Percentiles rank a stretch among this genome's conserved stretches.
Conservation (phyloP, 1,140 invertebrate genomes). For the Nymphalis io region DNA sequence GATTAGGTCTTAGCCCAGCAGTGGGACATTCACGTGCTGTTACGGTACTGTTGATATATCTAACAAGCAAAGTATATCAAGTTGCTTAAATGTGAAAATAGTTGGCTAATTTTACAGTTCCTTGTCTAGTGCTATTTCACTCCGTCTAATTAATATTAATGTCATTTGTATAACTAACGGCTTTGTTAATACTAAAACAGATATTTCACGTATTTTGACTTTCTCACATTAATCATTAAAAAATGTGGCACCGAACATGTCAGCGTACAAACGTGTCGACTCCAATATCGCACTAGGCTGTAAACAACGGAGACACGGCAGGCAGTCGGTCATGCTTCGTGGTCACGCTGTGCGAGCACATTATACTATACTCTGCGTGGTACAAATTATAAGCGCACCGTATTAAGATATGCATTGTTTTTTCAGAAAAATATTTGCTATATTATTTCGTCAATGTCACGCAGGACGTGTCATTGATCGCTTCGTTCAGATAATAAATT, state of each 20-base stretch:
- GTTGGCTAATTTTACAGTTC: no score
- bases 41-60: no score
- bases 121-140: no score
- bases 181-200: not conserved
- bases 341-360: slow-evolving; percentile 51
- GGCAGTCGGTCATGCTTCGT: slow-evolving; percentile 49
- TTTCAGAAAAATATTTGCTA: no score
- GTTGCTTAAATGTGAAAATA: no score
- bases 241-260: slow-evolving; percentile 1
- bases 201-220: not conserved
- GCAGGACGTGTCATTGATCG: no score
- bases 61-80: no score
- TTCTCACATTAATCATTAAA: slow-evolving; percentile 6
- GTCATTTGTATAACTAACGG: not conserved
- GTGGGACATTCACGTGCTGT: no score
- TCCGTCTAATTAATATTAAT: no score
- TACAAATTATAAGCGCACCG: slow-evolving; percentile 23
- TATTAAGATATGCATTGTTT: not conserved
- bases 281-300: slow-evolving; percentile 38
- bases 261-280: slow-evolving; percentile 9
- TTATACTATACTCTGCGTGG: slow-evolving; percentile 40
- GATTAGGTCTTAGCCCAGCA: no score
- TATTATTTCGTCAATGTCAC: no score
- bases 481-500: no score
- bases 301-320: slow-evolving; percentile 44